Base-by-base conservation (phyloP, 2,113 vertebrate genomes). In the Paralichthys olivaceus region DNA sequence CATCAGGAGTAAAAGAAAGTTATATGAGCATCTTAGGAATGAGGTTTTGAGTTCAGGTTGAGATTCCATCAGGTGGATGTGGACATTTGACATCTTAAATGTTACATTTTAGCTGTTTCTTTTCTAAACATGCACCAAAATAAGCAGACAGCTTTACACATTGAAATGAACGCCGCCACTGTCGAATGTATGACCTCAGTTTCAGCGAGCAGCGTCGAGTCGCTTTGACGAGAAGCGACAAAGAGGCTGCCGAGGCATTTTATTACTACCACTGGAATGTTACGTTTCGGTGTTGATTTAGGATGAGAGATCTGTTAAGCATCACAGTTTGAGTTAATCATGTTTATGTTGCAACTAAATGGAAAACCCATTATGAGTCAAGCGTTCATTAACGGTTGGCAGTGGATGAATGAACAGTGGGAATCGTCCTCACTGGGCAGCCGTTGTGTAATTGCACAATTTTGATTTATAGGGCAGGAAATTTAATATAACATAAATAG, bases 381-480 rank as follows among this genome's bases (percentile, higher is more conserved):
- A 74, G 67, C 28, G 22, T 77, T 83, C 66, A 40, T 80, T 75
- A 85, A 62, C 4, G 28, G 22, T 20, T 80, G 82, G 72, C 62
- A 34, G 60, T n/a, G 65, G 76, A 85, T 85, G 83, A 86, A 72
- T 73, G 47, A 78, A 64, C 63, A 26, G 69, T 17, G 37, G 65
- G 22, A 58, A 58, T 59, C 14, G 60, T 85, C 74, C 84, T 88
- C 53, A 4, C 72, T 58, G 79, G 77, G 63, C 76, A 79, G 70
- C 77, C 7, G 69, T 81, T 84, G 55, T 84, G 63, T 77, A 88
- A 87, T 74, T 62, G 47, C 54, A 22, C 57, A 45, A 19, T 88
- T 88, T 75, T 73, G 25, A 69, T 90, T 85, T 89, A 61, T 58
- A 83, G 63, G 74, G 43, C 75, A 72, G 80, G 76, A 88, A 82